Conservation (phyloP, 2,113 vertebrate genomes). For the Prinia subflava region DNA sequence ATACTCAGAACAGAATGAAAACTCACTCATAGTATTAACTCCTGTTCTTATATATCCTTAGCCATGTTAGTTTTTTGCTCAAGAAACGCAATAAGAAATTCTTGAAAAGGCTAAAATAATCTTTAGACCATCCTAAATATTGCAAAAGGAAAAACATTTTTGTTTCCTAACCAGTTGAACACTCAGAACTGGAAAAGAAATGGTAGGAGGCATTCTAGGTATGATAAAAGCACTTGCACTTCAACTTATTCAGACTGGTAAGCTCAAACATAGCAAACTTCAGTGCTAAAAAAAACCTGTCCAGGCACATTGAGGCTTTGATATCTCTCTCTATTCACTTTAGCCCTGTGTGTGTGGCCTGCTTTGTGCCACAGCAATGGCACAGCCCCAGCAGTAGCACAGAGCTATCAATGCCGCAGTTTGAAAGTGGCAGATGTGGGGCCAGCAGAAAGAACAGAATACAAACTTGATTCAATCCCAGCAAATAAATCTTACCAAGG, state of each 20-base stretch:
- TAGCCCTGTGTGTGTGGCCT: not conserved
- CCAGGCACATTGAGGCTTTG: not conserved
- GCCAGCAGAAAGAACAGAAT: not conserved
- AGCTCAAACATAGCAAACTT: not conserved
- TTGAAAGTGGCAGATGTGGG: not conserved
- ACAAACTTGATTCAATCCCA: not conserved
- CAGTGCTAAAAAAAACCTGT: not conserved
- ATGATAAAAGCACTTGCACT: not conserved
- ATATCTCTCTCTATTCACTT: not conserved
- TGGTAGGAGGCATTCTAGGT: not conserved
- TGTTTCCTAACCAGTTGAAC: not conserved
- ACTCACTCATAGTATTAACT: not conserved
- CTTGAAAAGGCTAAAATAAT: not conserved
- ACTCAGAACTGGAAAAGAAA: not conserved
- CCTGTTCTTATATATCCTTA: not conserved
- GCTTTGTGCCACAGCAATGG: not conserved
- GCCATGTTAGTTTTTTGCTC: accelerated
- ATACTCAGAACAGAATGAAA: not conserved
- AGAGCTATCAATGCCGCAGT: not conserved
- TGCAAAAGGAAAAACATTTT: not conserved
- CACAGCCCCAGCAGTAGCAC: not conserved
- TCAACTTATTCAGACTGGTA: not conserved
- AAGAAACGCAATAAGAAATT: not conserved
- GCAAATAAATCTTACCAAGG: not conserved
- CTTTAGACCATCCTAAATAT: not conserved